Evolutionary conservation across 2,113 vertebrate genomes (phyloP), one percentile per base, ranked within the genome.

Genomic region (Gulo gulo): DNA sequence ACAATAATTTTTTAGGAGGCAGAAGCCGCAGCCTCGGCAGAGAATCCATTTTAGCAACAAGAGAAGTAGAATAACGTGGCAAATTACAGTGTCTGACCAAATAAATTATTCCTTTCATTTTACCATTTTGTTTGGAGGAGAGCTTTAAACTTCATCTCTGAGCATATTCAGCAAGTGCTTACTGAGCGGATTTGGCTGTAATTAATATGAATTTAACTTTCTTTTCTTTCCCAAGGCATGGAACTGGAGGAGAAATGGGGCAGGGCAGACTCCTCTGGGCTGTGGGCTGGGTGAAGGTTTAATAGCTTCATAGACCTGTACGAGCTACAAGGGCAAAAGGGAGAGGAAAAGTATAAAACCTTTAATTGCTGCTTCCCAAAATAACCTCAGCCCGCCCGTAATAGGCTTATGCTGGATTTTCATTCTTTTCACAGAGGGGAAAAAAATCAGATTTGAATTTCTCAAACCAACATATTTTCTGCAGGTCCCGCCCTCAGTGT

Each of bases 331-430:
- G 98, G 98, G 97, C 96, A 98, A 97, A 98, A 97, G 93, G 98
- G 97, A 99, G 95, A 97, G 96, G 97, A 93, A 55, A 94, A 85
- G 52, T 57, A 78, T 47, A 63, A 98, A 98, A 98, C 97, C 98
- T 98, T 98, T 99, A 97, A 98, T 98, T 98, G 98, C 98, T 98
- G 97, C 98, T 98, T 98, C 98, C 98, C 98, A 97, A 98, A 98
- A 98, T 98, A 98, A 98, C 98, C 95, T 98, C 94, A 91, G 94
- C 98, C 97, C 83, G 94, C 97, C 98, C 97, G 97, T 98, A 98
- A 98, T 98, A 98, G 98, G 98, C 98, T 98, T 98, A 98, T 55
- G 79, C 95, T 96, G 96, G 98, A 98, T 98, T 97, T 98, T 97
- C 98, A 98, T 98, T 98, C 98, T 98, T 97, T 98, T 98, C 97